A percentile compares a stretch with the other conserved stretches of the same genome.
Evolutionary conservation across 2,888 invertebrate genomes (phyloP).

Genomic region (Lamproptera curius): DNA sequence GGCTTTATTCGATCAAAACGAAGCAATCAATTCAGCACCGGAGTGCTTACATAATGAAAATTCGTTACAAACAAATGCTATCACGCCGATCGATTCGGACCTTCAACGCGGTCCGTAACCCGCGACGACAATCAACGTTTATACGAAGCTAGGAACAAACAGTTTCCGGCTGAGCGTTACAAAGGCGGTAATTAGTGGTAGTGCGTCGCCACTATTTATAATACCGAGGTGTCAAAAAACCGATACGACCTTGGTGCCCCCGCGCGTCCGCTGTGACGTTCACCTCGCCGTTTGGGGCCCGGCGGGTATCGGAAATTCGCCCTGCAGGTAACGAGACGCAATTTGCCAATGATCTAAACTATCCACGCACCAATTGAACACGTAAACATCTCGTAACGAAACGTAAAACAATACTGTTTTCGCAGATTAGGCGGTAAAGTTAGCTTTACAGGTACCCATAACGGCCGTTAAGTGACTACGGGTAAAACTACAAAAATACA

Average conservation of each 20-base stretch:
- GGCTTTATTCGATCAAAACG: no score
- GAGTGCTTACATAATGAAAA: neutral
- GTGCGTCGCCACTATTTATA: constrained; percentile 39
- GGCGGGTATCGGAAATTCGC: constrained; percentile 46
- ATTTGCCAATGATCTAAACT: constrained; percentile 9
- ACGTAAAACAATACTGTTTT: no score
- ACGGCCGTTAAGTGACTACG: no score
- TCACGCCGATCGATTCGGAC: constrained; percentile 30
- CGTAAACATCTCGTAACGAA: constrained; percentile 1
- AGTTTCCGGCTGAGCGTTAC: constrained; percentile 56
- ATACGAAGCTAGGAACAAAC: constrained; percentile 64
- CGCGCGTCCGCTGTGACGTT: constrained; percentile 69
- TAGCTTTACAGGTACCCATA: no score
- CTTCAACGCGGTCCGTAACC: constrained; percentile 51
- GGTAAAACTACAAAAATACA: no score
- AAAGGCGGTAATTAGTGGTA: constrained; percentile 56
- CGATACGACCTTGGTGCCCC: constrained; percentile 72
- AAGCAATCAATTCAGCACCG: no score
- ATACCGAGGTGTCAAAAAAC: constrained; percentile 73
- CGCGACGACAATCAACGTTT: constrained; percentile 48
- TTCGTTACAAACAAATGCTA: neutral
- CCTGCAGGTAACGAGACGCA: constrained; percentile 29
- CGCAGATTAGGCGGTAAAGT: no score
- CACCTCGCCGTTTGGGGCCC: constrained; percentile 74
- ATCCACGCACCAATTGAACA: constrained; percentile 10